Conservation (phyloP, 2,888 invertebrate genomes). For the Caenorhabditis panamensis region DNA sequence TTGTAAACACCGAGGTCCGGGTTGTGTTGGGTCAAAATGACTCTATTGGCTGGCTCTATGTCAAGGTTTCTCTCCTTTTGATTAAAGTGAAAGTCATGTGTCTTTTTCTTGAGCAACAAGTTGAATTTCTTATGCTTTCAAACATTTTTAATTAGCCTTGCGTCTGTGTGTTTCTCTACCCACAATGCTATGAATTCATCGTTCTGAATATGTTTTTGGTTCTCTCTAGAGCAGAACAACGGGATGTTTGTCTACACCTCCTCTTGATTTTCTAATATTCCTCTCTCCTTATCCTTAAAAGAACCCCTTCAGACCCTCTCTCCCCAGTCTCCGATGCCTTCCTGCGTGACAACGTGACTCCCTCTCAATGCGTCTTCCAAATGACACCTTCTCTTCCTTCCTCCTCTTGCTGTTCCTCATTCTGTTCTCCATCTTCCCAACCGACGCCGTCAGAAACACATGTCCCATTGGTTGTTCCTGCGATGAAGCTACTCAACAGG, state of each 20-base stretch:
- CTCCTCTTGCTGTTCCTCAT: neutral
- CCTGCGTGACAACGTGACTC: slow-evolving; percentile 25
- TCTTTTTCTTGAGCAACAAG: too few species aligned
- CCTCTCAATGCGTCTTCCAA: slow-evolving; percentile 27
- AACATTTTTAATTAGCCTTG: too few species aligned
- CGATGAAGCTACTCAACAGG: slow-evolving; percentile 45
- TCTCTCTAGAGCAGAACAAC: too few species aligned
- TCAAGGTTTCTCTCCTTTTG: too few species aligned
- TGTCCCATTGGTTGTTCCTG: slow-evolving; percentile 58
- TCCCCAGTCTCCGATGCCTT: neutral
- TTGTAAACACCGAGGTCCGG: too few species aligned
- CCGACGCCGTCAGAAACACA: slow-evolving; percentile 30
- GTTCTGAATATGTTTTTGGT: too few species aligned
- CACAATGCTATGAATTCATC: too few species aligned
- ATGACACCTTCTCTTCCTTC: slow-evolving; percentile 15
- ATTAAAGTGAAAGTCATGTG: too few species aligned
- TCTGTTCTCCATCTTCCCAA: neutral
- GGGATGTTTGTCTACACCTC: neutral
- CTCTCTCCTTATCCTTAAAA: neutral
- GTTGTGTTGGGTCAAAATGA: too few species aligned
- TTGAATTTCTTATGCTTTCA: too few species aligned
- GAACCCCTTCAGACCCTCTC: neutral
- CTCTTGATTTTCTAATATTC: neutral
- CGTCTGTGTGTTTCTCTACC: too few species aligned
- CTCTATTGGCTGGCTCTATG: too few species aligned